Base-by-base conservation (phyloP, 2,797 vertebrate species). In the Leontopithecus rosalia region DNA sequence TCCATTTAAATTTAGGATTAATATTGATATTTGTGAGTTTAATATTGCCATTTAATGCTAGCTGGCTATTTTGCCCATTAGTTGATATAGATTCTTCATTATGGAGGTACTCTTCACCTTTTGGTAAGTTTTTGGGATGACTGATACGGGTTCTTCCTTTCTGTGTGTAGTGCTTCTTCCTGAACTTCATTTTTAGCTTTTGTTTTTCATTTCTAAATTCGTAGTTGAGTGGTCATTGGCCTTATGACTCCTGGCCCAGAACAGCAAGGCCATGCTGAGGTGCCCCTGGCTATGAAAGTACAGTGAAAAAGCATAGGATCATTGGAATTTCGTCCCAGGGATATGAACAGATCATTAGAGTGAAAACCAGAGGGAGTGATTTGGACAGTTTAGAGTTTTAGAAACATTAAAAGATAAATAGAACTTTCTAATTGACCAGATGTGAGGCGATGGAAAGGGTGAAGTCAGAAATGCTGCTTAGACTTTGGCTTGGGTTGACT, bases 121-220 rank as follows among this genome's bases (percentile, higher is more conserved):
- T 41, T 41, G 41, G 41, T 41, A 41, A 41, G 41, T 41, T 41
- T 41, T 41, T 41, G 41, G 41, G 41, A 41, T 41, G 41, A 41
- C 41, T 41, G 41, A 41, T 41, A 41, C 41, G 5, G 41, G 41
- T 41, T 41, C 5, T 41, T 41, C 41, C 41, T 41, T 41, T 41
- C 41, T 41, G 41, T 41, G 41, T 41, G 41, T 41, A 41, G 1
- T 41, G 41, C 41, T 41, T 41, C 41, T 41, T 41, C 7, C 50
- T 88, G 50, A 91, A 75, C 39, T 94, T 95, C 94, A 94, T 87
- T 93, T 97, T 95, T 97, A 94, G 57, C 58, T 85, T 95, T 79
- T 95, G 83, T 81, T 91, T 95, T 93, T 95, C 43, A 79, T 89
- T 90, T 94, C 73, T 82, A 84, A 88, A 24, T 48, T 79, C 85